phyloP scores from a whole-genome alignment of 2,797 vertebrate species.

The Varecia variegata region DNA sequence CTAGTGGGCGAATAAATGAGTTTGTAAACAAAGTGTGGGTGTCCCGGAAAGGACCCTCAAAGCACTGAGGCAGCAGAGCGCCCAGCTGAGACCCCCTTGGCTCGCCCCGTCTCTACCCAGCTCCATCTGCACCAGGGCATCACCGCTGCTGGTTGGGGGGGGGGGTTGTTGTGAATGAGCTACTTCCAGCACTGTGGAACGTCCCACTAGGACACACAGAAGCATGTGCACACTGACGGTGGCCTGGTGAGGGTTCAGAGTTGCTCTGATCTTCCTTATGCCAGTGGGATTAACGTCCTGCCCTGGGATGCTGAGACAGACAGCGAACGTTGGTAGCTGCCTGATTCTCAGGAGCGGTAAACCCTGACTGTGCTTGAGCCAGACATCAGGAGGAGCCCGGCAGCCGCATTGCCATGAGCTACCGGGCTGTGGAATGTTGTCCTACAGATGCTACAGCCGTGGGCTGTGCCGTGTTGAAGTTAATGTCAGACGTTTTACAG shows the following conservation, averaged over 20 bases:
- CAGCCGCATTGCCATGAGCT: fast-evolving
- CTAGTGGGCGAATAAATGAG: not conserved
- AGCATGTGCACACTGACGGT: fast-evolving
- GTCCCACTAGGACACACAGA: not conserved
- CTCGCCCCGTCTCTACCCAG: not conserved
- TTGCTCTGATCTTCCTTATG: not conserved
- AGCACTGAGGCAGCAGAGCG: not conserved
- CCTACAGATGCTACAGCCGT: not conserved
- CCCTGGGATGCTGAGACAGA: not conserved
- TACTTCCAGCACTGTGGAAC: not conserved
- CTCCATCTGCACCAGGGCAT: not conserved
- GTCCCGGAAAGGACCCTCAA: not conserved
- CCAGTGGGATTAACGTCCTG: fast-evolving
- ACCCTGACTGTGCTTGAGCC: not conserved
- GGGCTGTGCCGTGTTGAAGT: fast-evolving
- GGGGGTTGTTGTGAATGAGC: not conserved
- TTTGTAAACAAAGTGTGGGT: not conserved
- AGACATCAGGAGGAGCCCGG: not conserved
- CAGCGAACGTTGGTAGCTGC: too few species aligned
- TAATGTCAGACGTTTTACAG: not conserved
- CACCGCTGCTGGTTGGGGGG: not conserved
- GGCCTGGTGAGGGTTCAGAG: fast-evolving
- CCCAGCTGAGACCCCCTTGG: not conserved
- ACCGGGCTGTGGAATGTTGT: fast-evolving
- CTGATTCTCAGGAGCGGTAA: not conserved